These are phyloP conservation scores for Noctuana brunneofusca DNA, from an alignment of 2,888 invertebrate species.

Conservation along the genomic window DNA sequence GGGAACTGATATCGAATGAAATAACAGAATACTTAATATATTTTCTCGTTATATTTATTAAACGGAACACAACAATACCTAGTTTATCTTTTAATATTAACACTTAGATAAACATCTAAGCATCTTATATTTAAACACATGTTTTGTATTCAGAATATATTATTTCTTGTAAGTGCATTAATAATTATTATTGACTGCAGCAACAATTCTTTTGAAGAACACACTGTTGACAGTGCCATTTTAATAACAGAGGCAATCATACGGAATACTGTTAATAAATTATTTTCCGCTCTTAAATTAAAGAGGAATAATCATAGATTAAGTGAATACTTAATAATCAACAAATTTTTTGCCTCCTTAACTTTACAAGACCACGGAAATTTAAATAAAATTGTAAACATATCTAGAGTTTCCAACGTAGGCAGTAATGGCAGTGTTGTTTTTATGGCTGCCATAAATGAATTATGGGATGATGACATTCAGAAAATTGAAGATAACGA, in stretches of 20 bases:
- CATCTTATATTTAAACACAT: conserved; percentile 12
- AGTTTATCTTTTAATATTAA: neutral
- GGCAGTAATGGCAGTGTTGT: conserved; percentile 45
- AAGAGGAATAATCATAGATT: conserved; percentile 45
- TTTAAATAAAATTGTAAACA: conserved; percentile 50
- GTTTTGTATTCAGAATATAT: neutral
- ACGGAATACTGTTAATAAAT: conserved; percentile 50
- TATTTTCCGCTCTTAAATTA: conserved; percentile 53
- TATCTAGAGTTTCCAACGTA: conserved; percentile 47
- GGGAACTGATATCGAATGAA: neutral
- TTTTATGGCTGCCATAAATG: conserved; percentile 55
- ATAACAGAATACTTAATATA: neutral
- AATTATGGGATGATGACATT: conserved; percentile 52
- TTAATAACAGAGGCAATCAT: conserved; percentile 47
- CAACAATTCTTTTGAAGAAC: conserved; percentile 41
- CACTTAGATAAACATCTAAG: neutral
- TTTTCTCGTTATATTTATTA: neutral
- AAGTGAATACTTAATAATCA: conserved; percentile 51
- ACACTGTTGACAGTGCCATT: conserved; percentile 46
- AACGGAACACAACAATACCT: neutral
- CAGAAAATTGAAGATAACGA: conserved; percentile 39
- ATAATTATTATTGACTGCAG: neutral
- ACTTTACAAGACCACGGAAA: conserved; percentile 52
- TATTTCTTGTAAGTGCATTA: conserved; percentile 1
- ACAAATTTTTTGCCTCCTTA: conserved; percentile 55